phyloP scores from a whole-genome alignment of 2,888 invertebrate species.

The Melikaiella ostensackeni region DNA sequence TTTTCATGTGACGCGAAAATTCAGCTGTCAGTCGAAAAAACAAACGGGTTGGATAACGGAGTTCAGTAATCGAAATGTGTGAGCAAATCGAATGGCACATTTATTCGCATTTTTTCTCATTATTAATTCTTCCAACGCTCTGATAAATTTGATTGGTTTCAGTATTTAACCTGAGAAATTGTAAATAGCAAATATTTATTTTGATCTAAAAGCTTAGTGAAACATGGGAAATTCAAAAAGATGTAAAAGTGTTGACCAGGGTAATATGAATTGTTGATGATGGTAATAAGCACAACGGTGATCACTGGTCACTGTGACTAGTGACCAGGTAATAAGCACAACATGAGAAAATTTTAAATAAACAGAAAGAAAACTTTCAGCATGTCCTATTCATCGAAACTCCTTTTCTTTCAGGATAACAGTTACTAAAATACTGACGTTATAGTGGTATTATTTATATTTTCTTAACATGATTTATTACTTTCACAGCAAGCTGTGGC shows the following conservation, averaged over 20 bases:
- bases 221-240: not conserved
- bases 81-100: not conserved
- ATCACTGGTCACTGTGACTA: too few species aligned
- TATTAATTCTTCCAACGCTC: not conserved
- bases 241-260: too few species aligned
- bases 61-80: slow-evolving; percentile 1
- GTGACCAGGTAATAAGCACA: too few species aligned
- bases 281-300: too few species aligned
- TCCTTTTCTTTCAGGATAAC: not conserved
- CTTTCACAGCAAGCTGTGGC: not conserved
- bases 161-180: not conserved
- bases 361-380: not conserved
- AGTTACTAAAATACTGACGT: not conserved
- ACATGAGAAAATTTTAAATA: not conserved
- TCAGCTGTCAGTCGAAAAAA: not conserved
- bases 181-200: not conserved
- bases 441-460: not conserved
- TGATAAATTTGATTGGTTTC: not conserved
- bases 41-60: not conserved
- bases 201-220: not conserved
- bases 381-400: not conserved
- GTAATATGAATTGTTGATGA: too few species aligned
- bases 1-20: not conserved
- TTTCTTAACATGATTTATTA: not conserved
- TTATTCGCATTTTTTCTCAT: not conserved